Evolutionary conservation across 1,140 invertebrate genomes (phyloP).

Genomic region (Pogonomyrmex californicus): DNA sequence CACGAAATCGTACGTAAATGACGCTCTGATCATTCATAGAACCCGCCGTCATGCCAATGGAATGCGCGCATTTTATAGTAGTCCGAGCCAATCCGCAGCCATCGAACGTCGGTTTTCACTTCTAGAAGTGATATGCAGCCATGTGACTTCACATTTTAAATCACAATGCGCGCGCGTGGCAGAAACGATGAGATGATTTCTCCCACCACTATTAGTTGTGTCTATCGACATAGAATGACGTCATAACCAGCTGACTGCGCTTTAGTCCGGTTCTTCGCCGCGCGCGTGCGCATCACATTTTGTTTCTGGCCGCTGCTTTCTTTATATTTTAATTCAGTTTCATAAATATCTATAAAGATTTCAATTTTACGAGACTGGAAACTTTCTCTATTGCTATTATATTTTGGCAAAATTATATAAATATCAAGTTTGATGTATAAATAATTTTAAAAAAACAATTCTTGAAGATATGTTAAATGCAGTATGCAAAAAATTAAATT

Average conservation of each 20-base stretch:
- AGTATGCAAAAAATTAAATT: neutral
- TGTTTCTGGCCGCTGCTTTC: constrained; percentile 11
- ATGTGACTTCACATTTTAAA: constrained; percentile 71
- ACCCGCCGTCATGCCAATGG: constrained; percentile 82
- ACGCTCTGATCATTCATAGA: constrained; percentile 85
- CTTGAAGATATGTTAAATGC: neutral
- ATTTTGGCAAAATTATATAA: neutral
- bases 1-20: constrained; percentile 78
- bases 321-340: constrained; percentile 42
- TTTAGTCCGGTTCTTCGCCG: constrained; percentile 66
- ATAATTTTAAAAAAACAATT: neutral
- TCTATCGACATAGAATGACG: constrained; percentile 81
- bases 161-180: constrained; percentile 68
- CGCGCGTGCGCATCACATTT: constrained; percentile 29
- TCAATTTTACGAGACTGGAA: neutral
- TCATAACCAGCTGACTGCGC: constrained; percentile 85
- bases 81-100: constrained; percentile 64
- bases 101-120: constrained; percentile 65
- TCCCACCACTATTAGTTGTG: constrained; percentile 45
- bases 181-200: constrained; percentile 13
- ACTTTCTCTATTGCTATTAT: neutral
- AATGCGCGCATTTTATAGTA: constrained; percentile 81
- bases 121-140: constrained; percentile 64
- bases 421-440: no score
- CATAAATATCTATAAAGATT: constrained; percentile 18